Percentiles rank a stretch among this genome's conserved stretches.
Evolutionary conservation across 2,888 invertebrate genomes (phyloP).

Genomic region (Anarsia innoxiella): DNA sequence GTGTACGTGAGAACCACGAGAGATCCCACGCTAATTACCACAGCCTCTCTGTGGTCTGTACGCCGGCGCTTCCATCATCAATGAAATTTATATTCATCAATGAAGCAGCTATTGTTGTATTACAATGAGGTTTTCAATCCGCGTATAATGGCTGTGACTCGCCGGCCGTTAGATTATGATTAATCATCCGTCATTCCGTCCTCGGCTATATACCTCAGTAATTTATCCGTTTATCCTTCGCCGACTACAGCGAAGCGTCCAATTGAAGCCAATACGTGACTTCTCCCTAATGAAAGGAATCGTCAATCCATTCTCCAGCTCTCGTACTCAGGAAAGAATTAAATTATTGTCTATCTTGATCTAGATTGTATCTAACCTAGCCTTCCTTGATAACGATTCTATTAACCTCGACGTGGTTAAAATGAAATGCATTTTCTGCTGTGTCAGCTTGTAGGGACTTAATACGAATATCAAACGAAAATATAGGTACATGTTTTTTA

Average conservation of each 20-base stretch:
- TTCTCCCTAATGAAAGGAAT: slow-evolving; percentile 8
- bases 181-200: slow-evolving; percentile 8
- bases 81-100: slow-evolving; percentile 58
- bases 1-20: slow-evolving; percentile 52
- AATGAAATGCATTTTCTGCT: background rate
- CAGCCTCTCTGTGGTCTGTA: slow-evolving; percentile 37
- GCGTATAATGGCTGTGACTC: slow-evolving; percentile 28
- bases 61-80: slow-evolving; percentile 39
- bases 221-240: slow-evolving; percentile 6
- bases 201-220: background rate
- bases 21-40: slow-evolving; percentile 64
- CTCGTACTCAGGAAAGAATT: background rate
- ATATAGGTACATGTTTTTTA: too few species aligned
- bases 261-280: background rate
- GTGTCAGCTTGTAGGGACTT: too few species aligned
- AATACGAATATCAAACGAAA: too few species aligned
- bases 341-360: background rate
- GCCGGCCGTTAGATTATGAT: slow-evolving; percentile 23
- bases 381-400: background rate
- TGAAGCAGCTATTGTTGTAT: slow-evolving; percentile 43
- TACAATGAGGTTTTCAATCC: slow-evolving; percentile 34
- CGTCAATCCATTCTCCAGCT: background rate
- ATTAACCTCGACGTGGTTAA: background rate
- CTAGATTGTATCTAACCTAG: background rate
- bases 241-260: background rate